Conservation (phyloP, 2,888 invertebrate species). For the Nemurella pictetii region DNA sequence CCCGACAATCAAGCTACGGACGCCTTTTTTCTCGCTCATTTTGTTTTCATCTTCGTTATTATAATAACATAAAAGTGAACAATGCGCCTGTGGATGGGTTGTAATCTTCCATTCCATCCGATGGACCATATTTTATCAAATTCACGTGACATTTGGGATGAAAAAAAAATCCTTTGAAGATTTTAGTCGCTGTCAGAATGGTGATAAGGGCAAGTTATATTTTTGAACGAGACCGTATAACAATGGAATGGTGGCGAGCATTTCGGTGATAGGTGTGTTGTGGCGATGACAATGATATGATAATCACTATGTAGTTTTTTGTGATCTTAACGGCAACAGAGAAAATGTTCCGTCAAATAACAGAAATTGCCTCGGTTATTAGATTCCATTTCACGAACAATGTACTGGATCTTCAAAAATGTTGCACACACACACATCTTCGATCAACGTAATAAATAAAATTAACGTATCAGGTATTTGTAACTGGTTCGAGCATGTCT, state of each 20-base stretch:
- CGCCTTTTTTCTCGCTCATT: slow-evolving; percentile 1
- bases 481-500: neutral
- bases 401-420: neutral
- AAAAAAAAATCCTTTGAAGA: neutral
- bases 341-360: neutral
- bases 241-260: neutral
- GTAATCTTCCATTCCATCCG: neutral
- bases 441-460: neutral
- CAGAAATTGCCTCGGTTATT: neutral
- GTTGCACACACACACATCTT: neutral
- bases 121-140: neutral
- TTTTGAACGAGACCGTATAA: neutral
- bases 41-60: slow-evolving; percentile 5
- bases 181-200: neutral
- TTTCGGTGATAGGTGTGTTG: neutral
- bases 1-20: slow-evolving; percentile 7
- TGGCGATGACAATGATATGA: neutral
- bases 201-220: neutral
- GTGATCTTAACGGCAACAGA: neutral
- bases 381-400: neutral
- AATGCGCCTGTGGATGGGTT: neutral
- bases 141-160: neutral
- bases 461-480: neutral
- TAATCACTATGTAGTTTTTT: neutral
- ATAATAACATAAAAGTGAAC: slow-evolving; percentile 19